A percentile compares a stretch with the other conserved stretches of the same genome.
phyloP scores from a whole-genome alignment of 64 coral and sea anemone species.

The Dendronephthya gigantea region DNA sequence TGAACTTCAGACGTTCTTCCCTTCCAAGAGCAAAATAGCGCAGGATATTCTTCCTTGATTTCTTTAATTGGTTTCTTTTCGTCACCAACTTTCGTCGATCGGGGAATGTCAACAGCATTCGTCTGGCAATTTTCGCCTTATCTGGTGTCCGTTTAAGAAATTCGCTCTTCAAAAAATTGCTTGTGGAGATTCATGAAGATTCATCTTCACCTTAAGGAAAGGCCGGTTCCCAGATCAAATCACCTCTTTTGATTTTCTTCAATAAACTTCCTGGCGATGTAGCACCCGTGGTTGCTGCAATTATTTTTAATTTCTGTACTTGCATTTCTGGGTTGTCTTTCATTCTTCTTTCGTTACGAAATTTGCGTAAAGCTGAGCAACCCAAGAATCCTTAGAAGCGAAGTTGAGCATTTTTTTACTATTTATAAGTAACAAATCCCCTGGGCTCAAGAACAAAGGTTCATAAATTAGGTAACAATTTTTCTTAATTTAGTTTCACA shows the following conservation, averaged over 20 bases:
- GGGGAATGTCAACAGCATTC: neutral
- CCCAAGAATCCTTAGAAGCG: conserved; percentile 33
- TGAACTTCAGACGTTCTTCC: neutral
- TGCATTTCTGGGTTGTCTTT: conserved; percentile 23
- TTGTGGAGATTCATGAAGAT: neutral
- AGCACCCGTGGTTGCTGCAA: neutral
- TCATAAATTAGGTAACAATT: conserved; percentile 11
- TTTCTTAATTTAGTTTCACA: neutral
- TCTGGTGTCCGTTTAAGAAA: neutral
- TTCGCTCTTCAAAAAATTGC: neutral
- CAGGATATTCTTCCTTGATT: neutral
- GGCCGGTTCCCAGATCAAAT: neutral
- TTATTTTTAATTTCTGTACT: neutral
- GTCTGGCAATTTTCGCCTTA: neutral
- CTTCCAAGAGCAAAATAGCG: neutral
- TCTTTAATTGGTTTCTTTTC: neutral
- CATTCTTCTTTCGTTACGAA: conserved; percentile 22
- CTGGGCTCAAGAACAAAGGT: conserved; percentile 18
- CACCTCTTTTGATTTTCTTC: neutral
- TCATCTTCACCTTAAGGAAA: neutral
- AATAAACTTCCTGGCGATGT: neutral
- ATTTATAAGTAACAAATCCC: conserved; percentile 29
- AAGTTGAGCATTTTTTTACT: no score
- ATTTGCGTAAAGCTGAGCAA: conserved; percentile 28
- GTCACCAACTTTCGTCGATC: neutral